These are phyloP conservation scores for Platysteira castanea DNA, from an alignment of 2,113 vertebrate genomes.

Conservation along the genomic window DNA sequence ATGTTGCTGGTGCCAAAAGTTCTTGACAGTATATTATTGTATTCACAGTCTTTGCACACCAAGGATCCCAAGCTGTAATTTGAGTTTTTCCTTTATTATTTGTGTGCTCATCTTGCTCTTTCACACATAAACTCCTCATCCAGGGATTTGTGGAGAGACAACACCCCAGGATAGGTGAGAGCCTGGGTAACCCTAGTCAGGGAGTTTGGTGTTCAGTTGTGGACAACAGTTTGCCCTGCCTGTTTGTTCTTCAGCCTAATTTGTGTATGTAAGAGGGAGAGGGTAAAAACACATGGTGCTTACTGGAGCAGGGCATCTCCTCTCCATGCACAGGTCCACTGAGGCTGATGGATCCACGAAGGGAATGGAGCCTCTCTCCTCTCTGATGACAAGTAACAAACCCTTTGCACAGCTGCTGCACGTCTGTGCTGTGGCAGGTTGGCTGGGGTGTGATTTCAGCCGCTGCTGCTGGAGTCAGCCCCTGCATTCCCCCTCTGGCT, in stretches of 20 bases:
- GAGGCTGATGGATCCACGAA: accelerated
- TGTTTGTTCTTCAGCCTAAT: neutral
- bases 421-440: neutral
- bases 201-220: neutral
- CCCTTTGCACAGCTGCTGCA: neutral
- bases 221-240: neutral
- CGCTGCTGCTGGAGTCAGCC: neutral
- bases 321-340: neutral
- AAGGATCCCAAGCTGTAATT: neutral
- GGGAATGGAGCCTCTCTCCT: neutral
- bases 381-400: neutral
- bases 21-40: neutral
- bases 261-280: neutral
- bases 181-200: neutral
- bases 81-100: neutral
- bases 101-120: neutral
- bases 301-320: neutral
- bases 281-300: neutral
- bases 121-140: neutral
- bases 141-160: neutral
- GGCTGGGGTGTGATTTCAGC: neutral
- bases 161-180: neutral
- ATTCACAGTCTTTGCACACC: neutral
- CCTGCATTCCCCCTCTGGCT: neutral
- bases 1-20: neutral